A percentile compares a stretch with the other conserved stretches of the same genome.
phyloP scores from a whole-genome alignment of 2,888 invertebrate genomes.

The Rhyacophila evoluta region DNA sequence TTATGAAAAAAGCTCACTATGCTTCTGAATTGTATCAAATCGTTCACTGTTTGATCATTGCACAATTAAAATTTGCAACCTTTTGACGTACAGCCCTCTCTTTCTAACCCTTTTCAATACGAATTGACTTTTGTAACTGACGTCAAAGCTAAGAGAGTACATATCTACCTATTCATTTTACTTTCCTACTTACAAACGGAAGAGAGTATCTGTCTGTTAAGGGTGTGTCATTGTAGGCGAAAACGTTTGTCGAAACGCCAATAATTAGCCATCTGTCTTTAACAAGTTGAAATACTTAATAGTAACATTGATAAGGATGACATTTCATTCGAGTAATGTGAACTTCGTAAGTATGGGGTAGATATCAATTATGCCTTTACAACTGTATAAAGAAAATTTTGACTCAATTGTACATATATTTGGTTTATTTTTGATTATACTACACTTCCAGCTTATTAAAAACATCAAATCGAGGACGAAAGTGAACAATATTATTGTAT shows the following conservation, averaged over 20 bases:
- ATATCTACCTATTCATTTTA: background rate
- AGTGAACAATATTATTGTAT: no score
- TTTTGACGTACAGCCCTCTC: constrained; percentile 28
- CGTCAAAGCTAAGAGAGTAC: constrained; percentile 1
- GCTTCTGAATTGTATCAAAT: background rate
- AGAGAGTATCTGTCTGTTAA: background rate
- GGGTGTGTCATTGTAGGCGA: background rate
- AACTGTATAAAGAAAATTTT: no score
- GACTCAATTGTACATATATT: no score
- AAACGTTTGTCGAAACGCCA: constrained; percentile 28
- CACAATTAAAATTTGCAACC: constrained; percentile 48
- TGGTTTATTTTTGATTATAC: no score
- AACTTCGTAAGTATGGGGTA: no score
- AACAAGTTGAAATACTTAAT: constrained; percentile 29
- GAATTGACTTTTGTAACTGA: constrained; percentile 15
- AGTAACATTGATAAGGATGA: no score
- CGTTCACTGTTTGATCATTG: constrained; percentile 49
- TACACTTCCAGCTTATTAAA: no score
- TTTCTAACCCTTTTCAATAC: constrained; percentile 27
- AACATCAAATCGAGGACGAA: no score
- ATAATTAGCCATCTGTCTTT: constrained; percentile 46
- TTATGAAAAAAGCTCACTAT: no score
- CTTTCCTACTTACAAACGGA: background rate
- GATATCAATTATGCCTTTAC: no score
- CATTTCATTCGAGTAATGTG: no score